A percentile compares a stretch with the other conserved stretches of the same genome.
Evolutionary conservation across 2,113 vertebrate species (phyloP).

Genomic region (Phylloscopus trochiloides): DNA sequence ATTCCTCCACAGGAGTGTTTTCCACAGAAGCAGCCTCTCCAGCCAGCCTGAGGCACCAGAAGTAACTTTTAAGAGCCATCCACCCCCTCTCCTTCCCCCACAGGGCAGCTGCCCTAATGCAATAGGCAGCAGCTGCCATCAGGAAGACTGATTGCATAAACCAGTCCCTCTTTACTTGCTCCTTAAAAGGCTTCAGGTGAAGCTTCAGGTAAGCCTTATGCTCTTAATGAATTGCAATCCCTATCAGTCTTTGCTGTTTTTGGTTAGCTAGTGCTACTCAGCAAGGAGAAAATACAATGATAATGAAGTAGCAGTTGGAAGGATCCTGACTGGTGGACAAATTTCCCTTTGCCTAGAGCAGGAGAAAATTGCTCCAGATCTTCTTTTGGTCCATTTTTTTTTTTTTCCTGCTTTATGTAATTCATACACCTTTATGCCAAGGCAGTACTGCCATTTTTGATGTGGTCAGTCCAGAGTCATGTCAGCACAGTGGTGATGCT

Average conservation of each 20-base stretch:
- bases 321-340: neutral
- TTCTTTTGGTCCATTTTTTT: neutral
- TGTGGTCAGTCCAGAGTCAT: neutral
- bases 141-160: neutral
- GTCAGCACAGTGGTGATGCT: neutral
- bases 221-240: neutral
- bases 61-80: accelerated
- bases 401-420: neutral
- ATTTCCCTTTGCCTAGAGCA: neutral
- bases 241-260: neutral
- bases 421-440: neutral
- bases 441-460: neutral
- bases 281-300: neutral
- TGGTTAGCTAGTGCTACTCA: neutral
- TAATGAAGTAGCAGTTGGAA: neutral
- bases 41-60: accelerated
- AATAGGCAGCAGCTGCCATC: neutral
- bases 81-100: accelerated
- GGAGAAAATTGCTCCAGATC: neutral
- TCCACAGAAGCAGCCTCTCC: accelerated
- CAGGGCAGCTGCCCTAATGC: neutral
- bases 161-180: neutral
- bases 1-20: accelerated
- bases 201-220: neutral
- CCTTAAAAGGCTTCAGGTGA: neutral